Evolutionary conservation across 2,888 invertebrate species (phyloP).

Genomic region (Apamea sordens): DNA sequence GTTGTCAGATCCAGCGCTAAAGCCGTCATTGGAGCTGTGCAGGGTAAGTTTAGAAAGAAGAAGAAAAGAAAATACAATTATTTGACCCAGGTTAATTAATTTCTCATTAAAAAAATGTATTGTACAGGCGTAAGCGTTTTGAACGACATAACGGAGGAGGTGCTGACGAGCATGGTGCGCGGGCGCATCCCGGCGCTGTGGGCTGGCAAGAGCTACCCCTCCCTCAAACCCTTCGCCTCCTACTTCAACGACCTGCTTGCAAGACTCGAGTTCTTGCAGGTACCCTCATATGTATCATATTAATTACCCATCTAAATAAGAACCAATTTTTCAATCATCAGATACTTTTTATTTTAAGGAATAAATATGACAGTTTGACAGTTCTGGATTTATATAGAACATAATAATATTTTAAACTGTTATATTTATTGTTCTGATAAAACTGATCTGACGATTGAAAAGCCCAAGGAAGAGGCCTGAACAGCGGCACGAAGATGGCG

Average conservation of each 20-base stretch:
- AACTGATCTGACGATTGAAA: neutral
- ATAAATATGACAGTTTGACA: neutral
- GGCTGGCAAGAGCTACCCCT: conserved; percentile 97
- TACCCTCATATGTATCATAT: conserved; percentile 74
- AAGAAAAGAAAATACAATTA: neutral
- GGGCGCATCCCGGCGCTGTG: conserved; percentile 96
- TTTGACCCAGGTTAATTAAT: neutral
- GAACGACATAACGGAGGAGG: conserved; percentile 96
- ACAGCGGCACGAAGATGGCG: too few relatives aligned
- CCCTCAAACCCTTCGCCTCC: conserved; percentile 96
- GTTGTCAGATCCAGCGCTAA: conserved; percentile 94
- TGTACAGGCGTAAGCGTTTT: conserved; percentile 95
- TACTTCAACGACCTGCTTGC: conserved; percentile 96
- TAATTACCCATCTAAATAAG: neutral
- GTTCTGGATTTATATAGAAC: neutral
- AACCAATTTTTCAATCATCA: neutral
- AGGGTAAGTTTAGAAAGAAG: conserved; percentile 90
- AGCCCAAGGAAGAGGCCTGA: neutral
- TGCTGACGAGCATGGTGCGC: conserved; percentile 95
- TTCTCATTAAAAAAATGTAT: neutral
- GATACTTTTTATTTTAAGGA: neutral
- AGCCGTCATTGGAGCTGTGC: conserved; percentile 96
- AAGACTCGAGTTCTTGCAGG: conserved; percentile 96
- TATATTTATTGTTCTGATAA: neutral
- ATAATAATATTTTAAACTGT: too few relatives aligned